Evolutionary conservation across 2,888 invertebrate species (phyloP), one percentile per base, ranked within the genome.

Genomic region (Glyphotaelius pellucidus): DNA sequence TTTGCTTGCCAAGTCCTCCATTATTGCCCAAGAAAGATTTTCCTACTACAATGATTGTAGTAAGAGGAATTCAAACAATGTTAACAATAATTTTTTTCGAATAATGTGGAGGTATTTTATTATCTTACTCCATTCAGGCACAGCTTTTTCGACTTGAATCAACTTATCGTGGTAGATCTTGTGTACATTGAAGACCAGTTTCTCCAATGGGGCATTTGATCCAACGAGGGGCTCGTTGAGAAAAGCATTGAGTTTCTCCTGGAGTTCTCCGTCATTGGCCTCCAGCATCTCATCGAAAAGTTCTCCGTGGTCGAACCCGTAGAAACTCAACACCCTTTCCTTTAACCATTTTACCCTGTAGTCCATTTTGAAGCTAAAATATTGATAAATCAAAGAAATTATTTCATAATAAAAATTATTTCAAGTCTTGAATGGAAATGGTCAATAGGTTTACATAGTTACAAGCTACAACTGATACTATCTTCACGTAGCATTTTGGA

Each of bases 91-190:
- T 1, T 0, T 25, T 67, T 67, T 67, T 67, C 67, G 9, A 67
- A 67, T 67, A 67, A 25, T n/a, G 25, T 67, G 25, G 2, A n/a
- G 5, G 67, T 67, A 67, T 67, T 67, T 67, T 25, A 67, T 67
- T n/a, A 25, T 94, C 96, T 96, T 95, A 98, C 98, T 97, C 96
- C 97, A 97, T 95, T 98, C 97, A 94, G 97, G 96, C 92, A 98
- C 97, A 95, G 98, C 98, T 94, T 97, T 97, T 94, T 98, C 98
- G 31, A 97, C 96, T 94, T 96, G 95, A 91, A 96, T 95, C 14
- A 98, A 95, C 94, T 97, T 97, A 94, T 97, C 98, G 90, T 97
- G 97, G 94, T 97, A 97, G 1, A 97, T 97, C 94, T 97, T 97
- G 94, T 97, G 96, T 30, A 98, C 96, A 94, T 96, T 97, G 94